Conservation (phyloP, 2,888 invertebrate genomes). For the Nasonovia ribisnigri region DNA sequence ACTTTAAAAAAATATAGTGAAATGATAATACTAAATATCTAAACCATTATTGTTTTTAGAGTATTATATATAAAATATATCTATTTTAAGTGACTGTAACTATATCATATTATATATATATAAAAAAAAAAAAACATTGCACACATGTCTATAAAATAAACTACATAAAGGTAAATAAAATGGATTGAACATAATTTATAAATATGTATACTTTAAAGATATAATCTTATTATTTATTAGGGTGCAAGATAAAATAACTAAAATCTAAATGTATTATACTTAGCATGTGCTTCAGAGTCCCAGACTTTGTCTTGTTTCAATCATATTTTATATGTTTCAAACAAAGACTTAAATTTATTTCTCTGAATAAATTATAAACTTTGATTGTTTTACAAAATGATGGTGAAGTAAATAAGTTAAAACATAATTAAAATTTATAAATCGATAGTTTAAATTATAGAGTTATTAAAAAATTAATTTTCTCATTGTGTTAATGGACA, state of each 20-base stretch:
- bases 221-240: not conserved
- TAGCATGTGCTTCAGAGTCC: not conserved
- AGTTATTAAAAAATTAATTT: not conserved
- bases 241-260: not conserved
- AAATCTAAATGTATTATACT: not conserved
- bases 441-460: not conserved
- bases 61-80: conserved; percentile 19
- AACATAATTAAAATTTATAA: not conserved
- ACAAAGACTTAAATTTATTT: not conserved
- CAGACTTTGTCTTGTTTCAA: not conserved
- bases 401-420: not conserved
- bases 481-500: not conserved
- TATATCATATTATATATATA: conserved; percentile 7
- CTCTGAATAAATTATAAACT: not conserved
- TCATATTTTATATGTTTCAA: not conserved
- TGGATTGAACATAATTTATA: not conserved
- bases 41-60: not conserved
- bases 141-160: conserved; percentile 51
- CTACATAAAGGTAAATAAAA: conserved; percentile 33
- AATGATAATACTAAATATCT: not conserved
- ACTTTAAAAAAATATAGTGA: conserved; percentile 32
- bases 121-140: conserved; percentile 41
- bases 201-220: conserved; percentile 7
- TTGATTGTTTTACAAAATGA: not conserved
- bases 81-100: conserved; percentile 1